Evolutionary conservation across 2,113 vertebrate genomes (phyloP), one percentile per base, ranked within the genome.

Genomic region (Atlantisia rogersi): DNA sequence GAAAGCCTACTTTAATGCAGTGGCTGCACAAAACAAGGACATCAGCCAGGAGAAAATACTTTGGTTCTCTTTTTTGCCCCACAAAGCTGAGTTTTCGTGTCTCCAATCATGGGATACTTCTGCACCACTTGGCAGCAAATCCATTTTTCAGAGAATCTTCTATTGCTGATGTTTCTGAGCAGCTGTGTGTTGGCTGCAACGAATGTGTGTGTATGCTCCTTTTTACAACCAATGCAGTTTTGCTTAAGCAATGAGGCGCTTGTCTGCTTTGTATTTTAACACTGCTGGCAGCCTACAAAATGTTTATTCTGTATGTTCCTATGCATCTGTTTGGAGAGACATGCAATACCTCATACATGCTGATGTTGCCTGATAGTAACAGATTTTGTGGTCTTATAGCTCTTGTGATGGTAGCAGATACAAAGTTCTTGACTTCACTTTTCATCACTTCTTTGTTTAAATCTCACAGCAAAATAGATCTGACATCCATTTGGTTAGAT

Each of bases 101-200:
- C 74, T 75, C 20, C 58, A 58, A 76, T 31, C 7, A 31, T 20
- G 65, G 80, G 39, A 46, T 64, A 46, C 62, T 79, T 92, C 86
- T 73, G 83, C 88, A 64, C 58, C 31, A 73, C 55, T 88, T 92
- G 92, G 44, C 73, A 92, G 59, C 2, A 13, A 70, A 82, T 22
- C 31, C 29, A 1, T 63, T 86, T 82, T 67, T 80, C 59, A 50
- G 71, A 32, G 37, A 44, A 44, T 80, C 60, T 81, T 88, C 39
- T 84, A 0, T 56, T 78, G 91, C 74, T 94, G 91, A 11, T 86
- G 89, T 86, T 96, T 92, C 83, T 84, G 74, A 91, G 83, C 92
- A 95, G 95, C 92, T 94, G 85, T 88, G 90, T 89, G 70, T 89
- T 95, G 91, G 80, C 91, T 95, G 80, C 69, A 68, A 22, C 35